These are phyloP conservation scores for Piscicola geometra DNA, from an alignment of 2,888 invertebrate species.

Conservation along the genomic window DNA sequence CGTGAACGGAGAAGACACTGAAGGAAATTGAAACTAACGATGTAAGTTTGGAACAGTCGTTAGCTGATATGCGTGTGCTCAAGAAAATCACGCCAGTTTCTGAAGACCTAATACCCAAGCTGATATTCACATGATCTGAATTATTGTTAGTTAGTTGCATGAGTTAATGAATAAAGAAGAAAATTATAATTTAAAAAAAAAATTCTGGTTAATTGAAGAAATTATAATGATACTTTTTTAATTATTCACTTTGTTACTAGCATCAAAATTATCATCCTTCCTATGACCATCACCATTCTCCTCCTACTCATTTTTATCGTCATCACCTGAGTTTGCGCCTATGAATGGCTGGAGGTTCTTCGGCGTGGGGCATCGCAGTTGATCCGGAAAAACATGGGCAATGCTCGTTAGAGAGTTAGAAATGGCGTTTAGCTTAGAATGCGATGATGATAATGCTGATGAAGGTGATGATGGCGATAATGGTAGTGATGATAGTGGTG, in stretches of 20 bases:
- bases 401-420: conserved; percentile 1
- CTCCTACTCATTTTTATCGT: too few species aligned
- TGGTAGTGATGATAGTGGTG: neutral
- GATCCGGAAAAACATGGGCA: conserved; percentile 32
- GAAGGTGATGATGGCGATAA: neutral
- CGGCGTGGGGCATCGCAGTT: conserved; percentile 33
- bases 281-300: too few species aligned
- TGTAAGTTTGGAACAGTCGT: conserved; percentile 55
- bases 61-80: conserved; percentile 51
- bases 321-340: too few species aligned
- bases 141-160: neutral
- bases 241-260: too few species aligned
- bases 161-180: neutral
- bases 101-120: conserved; percentile 50
- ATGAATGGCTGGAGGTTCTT: conserved; percentile 20
- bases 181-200: neutral
- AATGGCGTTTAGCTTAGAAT: neutral
- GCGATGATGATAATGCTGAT: conserved; percentile 9
- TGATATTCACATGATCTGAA: conserved; percentile 50
- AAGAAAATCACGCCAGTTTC: conserved; percentile 51
- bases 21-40: conserved; percentile 54
- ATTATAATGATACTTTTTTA: too few species aligned
- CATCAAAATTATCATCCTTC: too few species aligned
- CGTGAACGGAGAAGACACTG: too few species aligned
- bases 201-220: neutral